Base-by-base conservation (phyloP, 2,888 invertebrate genomes). In the Dasysyrphus tricinctus region DNA sequence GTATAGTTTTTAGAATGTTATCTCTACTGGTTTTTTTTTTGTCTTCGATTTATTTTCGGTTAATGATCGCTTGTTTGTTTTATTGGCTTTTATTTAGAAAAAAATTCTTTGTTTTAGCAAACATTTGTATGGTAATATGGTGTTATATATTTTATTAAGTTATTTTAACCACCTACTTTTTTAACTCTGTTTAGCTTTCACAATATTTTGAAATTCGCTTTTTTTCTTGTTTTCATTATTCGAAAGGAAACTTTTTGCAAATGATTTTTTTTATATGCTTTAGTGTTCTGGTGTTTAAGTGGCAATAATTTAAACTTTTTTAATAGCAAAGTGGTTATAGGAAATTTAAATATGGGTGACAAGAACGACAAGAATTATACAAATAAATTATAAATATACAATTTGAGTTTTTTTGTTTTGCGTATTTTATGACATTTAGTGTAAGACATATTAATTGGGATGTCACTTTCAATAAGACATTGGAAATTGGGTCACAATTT, bases 261-360 rank as follows among this genome's bases (percentile, higher is more conserved):
- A 34, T 49, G 4, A 19, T 14, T 37, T n/a, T 49, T 67, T 51
- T 49, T 47, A 9, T 24, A 29, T 51, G 24, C 12, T 14, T 29
- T 7, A 16, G 12, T 54, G 24, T 14, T 54, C 24, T 19, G 4
- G 11, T 24, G 12, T 47, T 67, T 7, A 14, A 51, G 49, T 14
- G 37, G 51, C 34, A 37, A 67, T 67, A 67, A 51, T 34, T 51
- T 49, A 37, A 51, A 19, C 37, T 51, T 67, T 11, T 67, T 67
- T 67, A n/a, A 51, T 67, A 16, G 37, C 37, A 39, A 37, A 19
- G 63, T 63, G 42, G 24, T 54, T 37, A 12, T 29, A 5, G 37
- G 37, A 19, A 37, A 12, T 19, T 67, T 3, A 16, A 24, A 67
- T 34, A 37, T 67, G 51, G 67, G 49, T 51, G 67, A 67, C 5